Conservation (phyloP, 1,140 invertebrate species). For the Panagrolaimus sp. region DNA sequence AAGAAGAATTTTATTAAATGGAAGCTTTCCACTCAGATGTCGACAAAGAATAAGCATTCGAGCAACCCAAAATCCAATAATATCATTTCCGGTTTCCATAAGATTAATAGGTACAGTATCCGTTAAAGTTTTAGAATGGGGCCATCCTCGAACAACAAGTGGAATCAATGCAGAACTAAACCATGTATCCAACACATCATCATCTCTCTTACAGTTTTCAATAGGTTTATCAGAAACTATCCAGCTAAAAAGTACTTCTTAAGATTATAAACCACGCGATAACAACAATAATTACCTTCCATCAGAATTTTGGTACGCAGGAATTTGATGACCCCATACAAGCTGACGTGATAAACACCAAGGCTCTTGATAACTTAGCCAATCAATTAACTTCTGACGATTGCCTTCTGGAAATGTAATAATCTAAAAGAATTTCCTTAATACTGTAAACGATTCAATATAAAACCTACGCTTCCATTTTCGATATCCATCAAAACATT, state of each 20-base stretch:
- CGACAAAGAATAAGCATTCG: slow-evolving; percentile 94
- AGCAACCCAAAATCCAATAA: slow-evolving; percentile 94
- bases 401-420: slow-evolving; percentile 85
- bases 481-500: slow-evolving; percentile 66
- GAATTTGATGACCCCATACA: slow-evolving; percentile 98
- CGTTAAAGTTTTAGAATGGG: slow-evolving; percentile 69
- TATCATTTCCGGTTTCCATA: slow-evolving; percentile 95
- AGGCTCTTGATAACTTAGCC: slow-evolving; percentile 78
- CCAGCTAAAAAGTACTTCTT: slow-evolving; percentile 22
- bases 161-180: slow-evolving; percentile 97
- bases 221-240: slow-evolving; percentile 26
- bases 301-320: slow-evolving; percentile 66
- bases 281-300: not conserved
- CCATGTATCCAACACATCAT: slow-evolving; percentile 98
- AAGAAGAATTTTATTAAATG: slow-evolving; percentile 68
- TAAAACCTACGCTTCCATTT: slow-evolving; percentile 56
- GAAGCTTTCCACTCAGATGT: slow-evolving; percentile 65
- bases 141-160: slow-evolving; percentile 89
- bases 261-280: not conserved
- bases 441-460: not conserved
- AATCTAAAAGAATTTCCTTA: slow-evolving; percentile 66
- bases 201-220: slow-evolving; percentile 64
- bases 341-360: slow-evolving; percentile 69
- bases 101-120: slow-evolving; percentile 69
- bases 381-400: slow-evolving; percentile 83